These are phyloP conservation scores for Acanthurus tractus DNA, from an alignment of 2,797 vertebrate species.

Conservation along the genomic window DNA sequence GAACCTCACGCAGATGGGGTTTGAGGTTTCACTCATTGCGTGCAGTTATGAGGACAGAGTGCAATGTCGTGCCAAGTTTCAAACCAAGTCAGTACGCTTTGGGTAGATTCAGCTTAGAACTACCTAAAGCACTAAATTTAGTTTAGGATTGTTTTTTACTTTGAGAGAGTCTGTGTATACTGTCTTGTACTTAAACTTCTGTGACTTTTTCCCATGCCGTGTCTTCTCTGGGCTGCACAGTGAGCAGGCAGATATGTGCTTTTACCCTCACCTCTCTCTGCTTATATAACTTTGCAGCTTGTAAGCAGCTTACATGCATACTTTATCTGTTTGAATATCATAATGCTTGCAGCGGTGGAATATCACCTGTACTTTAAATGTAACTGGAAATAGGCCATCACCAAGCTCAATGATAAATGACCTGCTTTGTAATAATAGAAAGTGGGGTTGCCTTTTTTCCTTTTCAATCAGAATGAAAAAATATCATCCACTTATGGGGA, in stretches of 20 bases:
- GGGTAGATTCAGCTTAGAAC: not conserved
- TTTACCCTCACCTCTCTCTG: conserved; percentile 38
- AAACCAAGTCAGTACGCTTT: not conserved
- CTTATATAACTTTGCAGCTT: conserved; percentile 63
- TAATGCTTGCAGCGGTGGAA: not conserved
- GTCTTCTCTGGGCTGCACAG: not conserved
- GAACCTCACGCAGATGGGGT: not conserved
- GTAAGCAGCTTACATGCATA: conserved; percentile 54
- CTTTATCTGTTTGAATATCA: conserved; percentile 29
- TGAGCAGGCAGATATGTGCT: conserved; percentile 5
- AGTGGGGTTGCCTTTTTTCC: not conserved
- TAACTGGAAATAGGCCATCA: conserved; percentile 15
- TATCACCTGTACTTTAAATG: conserved; percentile 8
- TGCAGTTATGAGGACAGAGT: not conserved
- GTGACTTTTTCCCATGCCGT: not conserved
- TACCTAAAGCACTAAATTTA: not conserved
- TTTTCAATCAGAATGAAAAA: not conserved
- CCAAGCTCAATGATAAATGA: conserved; percentile 14
- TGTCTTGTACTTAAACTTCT: no score
- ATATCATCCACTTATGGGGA: not conserved
- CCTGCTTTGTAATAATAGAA: conserved; percentile 8
- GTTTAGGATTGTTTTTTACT: no score
- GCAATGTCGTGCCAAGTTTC: not conserved
- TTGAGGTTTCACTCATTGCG: not conserved
- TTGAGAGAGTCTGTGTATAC: not conserved